Conservation (phyloP, 2,888 invertebrate genomes). For the Tolmerus cingulatus region DNA sequence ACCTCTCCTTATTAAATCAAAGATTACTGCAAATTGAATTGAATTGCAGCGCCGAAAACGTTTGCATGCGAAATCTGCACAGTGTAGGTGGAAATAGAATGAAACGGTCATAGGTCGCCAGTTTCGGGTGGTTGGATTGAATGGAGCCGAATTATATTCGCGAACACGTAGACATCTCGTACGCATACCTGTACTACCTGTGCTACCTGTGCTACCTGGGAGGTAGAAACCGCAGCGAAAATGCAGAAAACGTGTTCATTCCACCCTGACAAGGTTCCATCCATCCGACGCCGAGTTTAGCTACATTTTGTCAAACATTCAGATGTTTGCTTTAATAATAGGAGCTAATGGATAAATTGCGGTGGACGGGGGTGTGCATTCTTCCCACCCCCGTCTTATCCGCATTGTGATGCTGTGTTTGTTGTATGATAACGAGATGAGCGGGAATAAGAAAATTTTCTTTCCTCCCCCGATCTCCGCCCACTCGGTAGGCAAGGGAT, state of each 20-base stretch:
- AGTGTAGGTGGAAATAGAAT: background rate
- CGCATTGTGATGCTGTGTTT: background rate
- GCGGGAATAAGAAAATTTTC: background rate
- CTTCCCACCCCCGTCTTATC: background rate
- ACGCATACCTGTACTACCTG: no score
- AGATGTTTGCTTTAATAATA: slow-evolving; percentile 28
- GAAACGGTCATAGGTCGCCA: background rate
- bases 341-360: slow-evolving; percentile 26
- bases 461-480: background rate
- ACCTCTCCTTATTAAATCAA: background rate
- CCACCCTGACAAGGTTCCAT: background rate
- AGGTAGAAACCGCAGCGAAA: background rate
- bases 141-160: background rate
- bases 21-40: background rate
- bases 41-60: background rate
- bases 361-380: background rate
- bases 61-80: background rate
- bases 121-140: background rate
- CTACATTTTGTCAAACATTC: background rate
- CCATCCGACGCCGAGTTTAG: background rate
- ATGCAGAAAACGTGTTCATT: slow-evolving; percentile 25
- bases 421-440: slow-evolving; percentile 15
- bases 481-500: background rate
- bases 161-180: background rate
- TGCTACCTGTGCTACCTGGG: background rate